Evolutionary conservation across 2,888 invertebrate genomes (phyloP).

Genomic region (Cheiracanthium punctorium): DNA sequence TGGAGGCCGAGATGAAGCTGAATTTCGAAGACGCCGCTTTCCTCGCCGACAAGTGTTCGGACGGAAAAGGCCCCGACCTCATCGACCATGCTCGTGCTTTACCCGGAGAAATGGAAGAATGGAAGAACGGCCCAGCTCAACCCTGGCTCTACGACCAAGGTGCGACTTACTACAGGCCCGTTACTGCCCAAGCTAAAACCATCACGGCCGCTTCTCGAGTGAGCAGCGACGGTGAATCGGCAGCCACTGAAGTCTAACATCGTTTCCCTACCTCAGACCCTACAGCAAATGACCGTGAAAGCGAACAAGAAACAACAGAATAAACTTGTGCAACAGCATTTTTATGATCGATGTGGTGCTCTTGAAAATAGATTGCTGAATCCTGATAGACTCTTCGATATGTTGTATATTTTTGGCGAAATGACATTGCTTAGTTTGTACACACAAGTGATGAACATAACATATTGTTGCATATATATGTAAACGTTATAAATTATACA

Average conservation of each 20-base stretch:
- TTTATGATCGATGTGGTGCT: slow-evolving; percentile 64
- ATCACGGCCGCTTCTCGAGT: slow-evolving; percentile 53
- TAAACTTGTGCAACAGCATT: slow-evolving; percentile 27
- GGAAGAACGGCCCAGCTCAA: slow-evolving; percentile 55
- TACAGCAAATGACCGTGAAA: slow-evolving; percentile 7
- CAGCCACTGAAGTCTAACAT: slow-evolving; percentile 66
- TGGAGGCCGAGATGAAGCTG: slow-evolving; percentile 59
- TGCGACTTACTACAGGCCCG: slow-evolving; percentile 44
- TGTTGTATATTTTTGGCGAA: slow-evolving; percentile 57
- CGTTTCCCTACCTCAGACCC: slow-evolving; percentile 58
- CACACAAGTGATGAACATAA: slow-evolving; percentile 50
- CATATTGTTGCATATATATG: slow-evolving; percentile 60
- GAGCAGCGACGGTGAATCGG: slow-evolving; percentile 60
- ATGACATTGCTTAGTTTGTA: slow-evolving; percentile 54
- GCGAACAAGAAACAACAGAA: background rate
- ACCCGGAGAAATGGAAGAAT: slow-evolving; percentile 64
- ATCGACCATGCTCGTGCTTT: slow-evolving; percentile 65
- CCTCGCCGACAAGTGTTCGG: slow-evolving; percentile 59
- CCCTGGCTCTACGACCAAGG: slow-evolving; percentile 66
- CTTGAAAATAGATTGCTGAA: slow-evolving; percentile 35
- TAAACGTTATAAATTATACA: slow-evolving; percentile 68
- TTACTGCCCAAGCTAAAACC: slow-evolving; percentile 47
- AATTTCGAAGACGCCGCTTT: slow-evolving; percentile 51
- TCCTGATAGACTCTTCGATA: slow-evolving; percentile 41
- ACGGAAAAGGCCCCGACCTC: slow-evolving; percentile 63